Conservation (phyloP, 2,888 invertebrate species). For the Spialia ferax region DNA sequence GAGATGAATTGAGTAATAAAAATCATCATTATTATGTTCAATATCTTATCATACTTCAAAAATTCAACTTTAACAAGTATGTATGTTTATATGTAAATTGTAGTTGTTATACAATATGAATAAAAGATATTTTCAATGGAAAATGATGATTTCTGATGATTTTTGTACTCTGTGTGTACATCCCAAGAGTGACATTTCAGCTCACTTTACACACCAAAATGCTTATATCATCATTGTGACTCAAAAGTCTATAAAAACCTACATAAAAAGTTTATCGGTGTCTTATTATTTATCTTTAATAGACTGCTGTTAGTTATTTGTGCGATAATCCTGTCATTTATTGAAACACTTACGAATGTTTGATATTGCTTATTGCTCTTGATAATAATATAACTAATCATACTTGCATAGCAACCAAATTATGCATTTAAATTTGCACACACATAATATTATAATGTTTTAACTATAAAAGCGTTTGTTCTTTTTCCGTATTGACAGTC, state of each 20-base stretch:
- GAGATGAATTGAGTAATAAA: slow-evolving; percentile 82
- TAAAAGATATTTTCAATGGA: neutral
- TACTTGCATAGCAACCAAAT: no score
- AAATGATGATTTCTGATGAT: slow-evolving; percentile 16
- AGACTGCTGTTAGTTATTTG: neutral
- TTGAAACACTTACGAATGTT: neutral
- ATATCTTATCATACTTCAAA: neutral
- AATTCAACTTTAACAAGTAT: no score
- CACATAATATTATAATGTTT: no score
- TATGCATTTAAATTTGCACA: no score
- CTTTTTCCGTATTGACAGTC: no score
- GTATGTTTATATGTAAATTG: no score
- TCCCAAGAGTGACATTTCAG: slow-evolving; percentile 91
- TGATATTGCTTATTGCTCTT: neutral
- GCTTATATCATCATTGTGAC: slow-evolving; percentile 69
- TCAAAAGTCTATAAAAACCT: no score
- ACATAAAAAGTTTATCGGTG: neutral
- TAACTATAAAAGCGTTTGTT: no score
- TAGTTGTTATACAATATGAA: no score
- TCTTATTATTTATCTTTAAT: neutral
- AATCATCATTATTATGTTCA: slow-evolving; percentile 42
- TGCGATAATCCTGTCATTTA: neutral
- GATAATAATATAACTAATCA: neutral
- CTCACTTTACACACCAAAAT: slow-evolving; percentile 74
- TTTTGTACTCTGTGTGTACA: slow-evolving; percentile 87